Evolutionary conservation across 2,888 invertebrate genomes (phyloP).

Genomic region (Catocala fraxini): DNA sequence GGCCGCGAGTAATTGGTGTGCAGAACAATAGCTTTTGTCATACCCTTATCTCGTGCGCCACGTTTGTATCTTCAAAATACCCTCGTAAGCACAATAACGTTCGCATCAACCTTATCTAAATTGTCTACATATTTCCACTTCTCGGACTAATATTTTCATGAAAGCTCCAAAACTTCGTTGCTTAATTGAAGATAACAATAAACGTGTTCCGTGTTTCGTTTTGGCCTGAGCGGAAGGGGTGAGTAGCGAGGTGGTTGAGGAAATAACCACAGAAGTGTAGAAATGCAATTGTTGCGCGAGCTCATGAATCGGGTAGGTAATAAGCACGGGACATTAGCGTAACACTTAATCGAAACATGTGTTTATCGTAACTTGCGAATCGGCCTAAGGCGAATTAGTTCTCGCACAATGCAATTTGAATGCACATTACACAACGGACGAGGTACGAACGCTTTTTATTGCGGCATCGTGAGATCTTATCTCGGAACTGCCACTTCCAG

Average conservation of each 20-base stretch:
- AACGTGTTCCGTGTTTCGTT: slow-evolving; percentile 18
- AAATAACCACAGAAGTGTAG: slow-evolving; percentile 40
- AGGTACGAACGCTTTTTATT: slow-evolving; percentile 87
- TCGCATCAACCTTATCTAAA: slow-evolving; percentile 72
- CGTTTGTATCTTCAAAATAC: slow-evolving; percentile 77
- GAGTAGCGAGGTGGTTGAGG: slow-evolving; percentile 24
- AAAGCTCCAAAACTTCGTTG: slow-evolving; percentile 23
- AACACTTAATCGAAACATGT: slow-evolving; percentile 84
- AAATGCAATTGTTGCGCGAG: slow-evolving; percentile 55
- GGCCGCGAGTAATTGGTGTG: slow-evolving; percentile 85
- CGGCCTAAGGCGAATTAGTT: slow-evolving; percentile 87
- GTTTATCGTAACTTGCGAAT: slow-evolving; percentile 87
- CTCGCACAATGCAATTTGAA: slow-evolving; percentile 88
- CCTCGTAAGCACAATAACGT: slow-evolving; percentile 75
- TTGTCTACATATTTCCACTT: slow-evolving; percentile 52
- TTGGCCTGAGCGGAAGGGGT: slow-evolving; percentile 24
- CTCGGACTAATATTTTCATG: slow-evolving; percentile 32
- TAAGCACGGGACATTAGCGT: slow-evolving; percentile 72
- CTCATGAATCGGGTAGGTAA: slow-evolving; percentile 63
- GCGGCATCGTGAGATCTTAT: slow-evolving; percentile 88
- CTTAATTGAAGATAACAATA: slow-evolving; percentile 2
- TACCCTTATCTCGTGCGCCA: slow-evolving; percentile 82
- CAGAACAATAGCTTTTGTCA: slow-evolving; percentile 88
- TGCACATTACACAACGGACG: slow-evolving; percentile 88
- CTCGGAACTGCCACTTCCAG: slow-evolving; percentile 87